Evolutionary conservation across 2,113 vertebrate species (phyloP), one percentile per base, ranked within the genome.

Genomic region (Orcinus orca): DNA sequence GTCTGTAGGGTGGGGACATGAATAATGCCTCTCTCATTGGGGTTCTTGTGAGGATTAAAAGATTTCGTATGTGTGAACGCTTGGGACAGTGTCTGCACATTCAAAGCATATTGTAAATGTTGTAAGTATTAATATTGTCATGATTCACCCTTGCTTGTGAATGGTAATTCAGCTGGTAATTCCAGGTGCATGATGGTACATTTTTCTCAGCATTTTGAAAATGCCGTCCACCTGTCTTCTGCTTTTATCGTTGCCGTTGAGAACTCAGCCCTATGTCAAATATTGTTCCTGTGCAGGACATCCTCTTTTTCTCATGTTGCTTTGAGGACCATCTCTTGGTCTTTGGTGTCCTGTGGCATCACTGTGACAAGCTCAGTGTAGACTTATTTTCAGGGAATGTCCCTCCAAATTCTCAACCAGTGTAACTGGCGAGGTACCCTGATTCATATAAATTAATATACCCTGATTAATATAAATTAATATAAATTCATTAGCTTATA

Each of bases 1-100:
- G 18, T n/a, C 8, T 13, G 0, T 15, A 4, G 25, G n/a, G 8
- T 31, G 3, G 8, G 23, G 8, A 10, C 10, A 0, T 33, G 20
- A 44, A 9, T 1, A 8, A 10, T 29, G 5, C 5, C 36, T 23
- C 71, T 86, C 26, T 20, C 13, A 41, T 4, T 14, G 50, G 13
- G 14, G 50, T 29, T 36, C 55, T 29, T 8, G 21, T 15, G 26
- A 41, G 10, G 55, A 58, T 5, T 20, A 23, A 47, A 8, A 44
- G 26, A 14, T 18, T 7, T 20, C 8, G 1, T 12, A 3, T 0
- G 25, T 11, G 29, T 2, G 5, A 36, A 21, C 14, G 25, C 10
- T 23, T 7, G 7, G 85, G 33, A 17, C 15, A 65, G n/a, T 1
- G 26, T 53, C 86, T 38, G 5, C 11, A 9, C 9, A 13, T 17